These are phyloP conservation scores for Tinea pellionella DNA, from an alignment of 2,888 invertebrate species.

Conservation along the genomic window DNA sequence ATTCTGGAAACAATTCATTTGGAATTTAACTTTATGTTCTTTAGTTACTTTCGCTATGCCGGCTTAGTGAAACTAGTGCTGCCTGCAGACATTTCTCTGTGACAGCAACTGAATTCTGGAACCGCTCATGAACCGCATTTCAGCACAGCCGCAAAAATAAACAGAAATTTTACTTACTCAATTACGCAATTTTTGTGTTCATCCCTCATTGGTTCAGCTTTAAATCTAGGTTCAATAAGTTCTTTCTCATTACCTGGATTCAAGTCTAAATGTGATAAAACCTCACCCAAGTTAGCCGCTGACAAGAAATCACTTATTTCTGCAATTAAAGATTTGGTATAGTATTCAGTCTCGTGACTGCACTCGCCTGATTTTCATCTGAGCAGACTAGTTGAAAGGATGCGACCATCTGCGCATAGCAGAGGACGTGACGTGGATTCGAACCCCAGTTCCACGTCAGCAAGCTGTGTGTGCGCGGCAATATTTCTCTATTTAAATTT, in stretches of 20 bases:
- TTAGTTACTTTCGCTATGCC: too few species aligned
- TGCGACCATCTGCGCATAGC: too few species aligned
- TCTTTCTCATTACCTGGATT: conserved; percentile 27
- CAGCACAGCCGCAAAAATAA: too few species aligned
- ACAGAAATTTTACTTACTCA: conserved; percentile 77
- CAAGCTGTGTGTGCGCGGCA: too few species aligned
- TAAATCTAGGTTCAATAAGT: conserved; percentile 38
- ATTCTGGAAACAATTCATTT: conserved; percentile 66
- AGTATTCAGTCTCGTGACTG: background rate
- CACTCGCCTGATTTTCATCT: background rate
- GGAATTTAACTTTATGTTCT: background rate
- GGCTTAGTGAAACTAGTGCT: too few species aligned
- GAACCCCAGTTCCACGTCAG: too few species aligned
- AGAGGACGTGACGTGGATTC: too few species aligned
- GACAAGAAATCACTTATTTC: conserved; percentile 84
- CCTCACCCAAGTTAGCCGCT: conserved; percentile 76
- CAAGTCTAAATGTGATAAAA: conserved; percentile 71
- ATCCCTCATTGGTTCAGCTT: conserved; percentile 65
- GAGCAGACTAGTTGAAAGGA: too few species aligned
- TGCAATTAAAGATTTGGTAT: conserved; percentile 30
- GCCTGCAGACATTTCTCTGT: too few species aligned
- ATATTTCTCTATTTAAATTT: too few species aligned
- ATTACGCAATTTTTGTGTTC: conserved; percentile 76
- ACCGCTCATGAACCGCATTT: too few species aligned
- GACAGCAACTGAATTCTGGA: too few species aligned